Base-by-base conservation (phyloP, 35 echinoderm and acorn worm genomes). In the Apostichopus parvimensis region DNA sequence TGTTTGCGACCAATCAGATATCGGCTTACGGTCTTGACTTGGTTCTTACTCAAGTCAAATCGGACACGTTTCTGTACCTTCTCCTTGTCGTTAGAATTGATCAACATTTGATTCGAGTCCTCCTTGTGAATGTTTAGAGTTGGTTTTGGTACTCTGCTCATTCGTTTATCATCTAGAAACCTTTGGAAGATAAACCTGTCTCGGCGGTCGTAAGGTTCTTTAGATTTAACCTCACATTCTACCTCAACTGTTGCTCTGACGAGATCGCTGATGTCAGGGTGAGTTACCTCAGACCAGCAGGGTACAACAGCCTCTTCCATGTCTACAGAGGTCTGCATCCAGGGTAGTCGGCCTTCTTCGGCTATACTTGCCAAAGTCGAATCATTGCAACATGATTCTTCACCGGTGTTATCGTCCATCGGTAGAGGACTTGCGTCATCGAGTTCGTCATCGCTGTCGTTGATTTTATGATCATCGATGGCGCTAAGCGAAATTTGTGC, bases 321-420 rank as follows among this genome's bases (percentile, higher is more conserved):
- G 24, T 87, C 83, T 15, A 57, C 83, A 21, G 83, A 15, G 17
- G 56, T 22, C 56, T 23, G 83, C 23, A 24, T 87, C 83, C 83
- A 87, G 52, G 83, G 53, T 64, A 87, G 26, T 57, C 83, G 53
- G 18, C 83, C 83, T 87, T 87, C 83, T 87, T 87, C 83, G 14
- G 83, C 83, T 57, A 87, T 59, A 87, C 83, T 87, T 15, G 56
- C 2, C 59, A 87, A 61, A 24, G 21, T 28, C 56, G 20, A 24
- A 8, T 9, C 17, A 78, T 17, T 8, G 34, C 77, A 4, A 9
- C 58, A 12, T 61, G 58, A 61, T 61, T 61, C 58, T 61, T 61
- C 58, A 12, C 8, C 17, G 20, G 8, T 78, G 34, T 78, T 78
- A 78, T 78, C 17, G 8, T 78, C 17, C 17, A 78, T 78, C 17